These are phyloP conservation scores for Microhierax caerulescens DNA, from an alignment of 2,797 vertebrate species.

Conservation along the genomic window DNA sequence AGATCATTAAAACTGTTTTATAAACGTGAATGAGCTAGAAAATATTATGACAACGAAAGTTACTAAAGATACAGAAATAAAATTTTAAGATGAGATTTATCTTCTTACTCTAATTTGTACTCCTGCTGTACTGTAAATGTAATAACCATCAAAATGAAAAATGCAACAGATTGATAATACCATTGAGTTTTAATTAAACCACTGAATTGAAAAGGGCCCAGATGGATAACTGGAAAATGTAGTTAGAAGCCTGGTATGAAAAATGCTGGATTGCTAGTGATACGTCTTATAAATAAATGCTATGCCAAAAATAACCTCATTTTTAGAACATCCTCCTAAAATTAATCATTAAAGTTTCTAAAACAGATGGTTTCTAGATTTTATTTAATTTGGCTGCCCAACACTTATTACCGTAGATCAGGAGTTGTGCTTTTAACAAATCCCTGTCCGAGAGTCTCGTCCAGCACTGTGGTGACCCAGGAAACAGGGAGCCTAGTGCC, in stretches of 20 bases:
- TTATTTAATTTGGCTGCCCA: constrained; percentile 72
- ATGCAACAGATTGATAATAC: constrained; percentile 84
- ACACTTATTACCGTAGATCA: constrained; percentile 38
- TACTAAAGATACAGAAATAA: constrained; percentile 76
- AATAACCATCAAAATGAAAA: constrained; percentile 84
- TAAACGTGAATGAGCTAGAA: constrained; percentile 72
- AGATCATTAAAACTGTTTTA: constrained; percentile 68
- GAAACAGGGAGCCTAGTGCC: background rate
- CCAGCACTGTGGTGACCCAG: background rate
- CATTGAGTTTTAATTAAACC: constrained; percentile 84
- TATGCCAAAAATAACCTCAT: constrained; percentile 73
- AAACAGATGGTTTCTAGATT: constrained; percentile 79
- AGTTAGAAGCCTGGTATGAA: constrained; percentile 77
- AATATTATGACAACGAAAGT: constrained; percentile 71
- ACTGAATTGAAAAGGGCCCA: constrained; percentile 82
- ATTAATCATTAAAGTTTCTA: constrained; percentile 77
- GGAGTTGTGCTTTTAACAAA: constrained; percentile 33
- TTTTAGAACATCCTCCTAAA: constrained; percentile 75
- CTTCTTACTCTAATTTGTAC: constrained; percentile 79
- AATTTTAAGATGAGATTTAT: constrained; percentile 78
- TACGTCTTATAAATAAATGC: constrained; percentile 73
- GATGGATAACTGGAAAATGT: constrained; percentile 80
- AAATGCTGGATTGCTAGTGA: constrained; percentile 70
- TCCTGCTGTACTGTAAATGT: constrained; percentile 81
- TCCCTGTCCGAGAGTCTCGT: background rate